Base-by-base conservation (phyloP, 2,113 vertebrate species). In the Suncus etruscus region DNA sequence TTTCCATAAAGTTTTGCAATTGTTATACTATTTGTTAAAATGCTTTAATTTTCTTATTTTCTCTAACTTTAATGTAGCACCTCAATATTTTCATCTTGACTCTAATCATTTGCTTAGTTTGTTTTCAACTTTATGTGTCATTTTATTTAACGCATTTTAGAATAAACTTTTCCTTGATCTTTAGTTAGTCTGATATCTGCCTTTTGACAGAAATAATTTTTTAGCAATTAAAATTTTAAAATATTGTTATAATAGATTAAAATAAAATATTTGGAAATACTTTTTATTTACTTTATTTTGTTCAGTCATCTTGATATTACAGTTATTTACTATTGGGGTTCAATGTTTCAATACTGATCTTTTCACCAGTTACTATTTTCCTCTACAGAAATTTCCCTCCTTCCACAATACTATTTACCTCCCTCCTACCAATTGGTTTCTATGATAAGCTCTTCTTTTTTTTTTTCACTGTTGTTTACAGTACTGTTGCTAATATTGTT, bases 191-290 rank as follows among this genome's bases (percentile, higher is more conserved):
- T 86, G 16, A 73, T n/a, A 82, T 45, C 27, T 83, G 25, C 31
- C 20, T 78, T 73, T 83, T 89, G 31, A 68, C 14, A 86, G 32
- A 4, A 87, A 88, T 76, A 77, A 25, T 90, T 78, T 39, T 54
- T 7, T 74, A 90, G 78, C 12, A 81, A 80, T n/a, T 68, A 24
- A 22, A 81, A 39, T 12, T 80, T 74, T 39, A 8, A 93, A 72
- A 39, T 31, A 85, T 16, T 51, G 85, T 66, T 77, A 58, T 3
- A 78, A 29, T 58, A 39, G 14, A 68, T 80, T 27, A 85, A 50
- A 65, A 47, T 15, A 51, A 87, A 86, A 39, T 83, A 87, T 3
- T 76, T 89, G 15, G 8, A 2, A 18, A 20, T 54, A 54, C 54
- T 54, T 54, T 61, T 61, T 61, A 61, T 39, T 39, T 39, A 39